Percentiles rank a stretch among this genome's conserved stretches.
phyloP scores from a whole-genome alignment of 2,888 invertebrate species.

The Macrophya alboannulata region DNA sequence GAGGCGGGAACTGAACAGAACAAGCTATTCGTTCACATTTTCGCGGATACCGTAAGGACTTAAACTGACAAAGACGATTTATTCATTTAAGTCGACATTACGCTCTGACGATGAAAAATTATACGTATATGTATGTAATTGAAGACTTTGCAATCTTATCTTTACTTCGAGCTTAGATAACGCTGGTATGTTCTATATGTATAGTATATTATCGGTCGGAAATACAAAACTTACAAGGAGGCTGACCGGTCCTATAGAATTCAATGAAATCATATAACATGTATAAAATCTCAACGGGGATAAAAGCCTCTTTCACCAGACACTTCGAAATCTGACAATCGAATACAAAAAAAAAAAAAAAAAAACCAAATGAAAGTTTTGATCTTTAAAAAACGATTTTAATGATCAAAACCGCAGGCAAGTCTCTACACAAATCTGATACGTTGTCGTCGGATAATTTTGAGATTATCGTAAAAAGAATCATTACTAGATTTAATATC shows the following conservation, averaged over 20 bases:
- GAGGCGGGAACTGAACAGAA: background rate
- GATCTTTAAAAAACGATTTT: background rate
- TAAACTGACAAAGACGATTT: conserved; percentile 17
- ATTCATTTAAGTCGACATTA: conserved; percentile 22
- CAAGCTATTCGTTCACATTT: background rate
- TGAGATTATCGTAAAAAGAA: background rate
- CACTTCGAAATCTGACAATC: background rate
- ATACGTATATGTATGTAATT: conserved; percentile 31
- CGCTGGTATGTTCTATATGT: conserved; percentile 42
- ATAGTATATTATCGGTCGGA: conserved; percentile 40
- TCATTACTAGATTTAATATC: background rate
- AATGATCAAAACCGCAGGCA: background rate
- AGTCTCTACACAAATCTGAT: background rate
- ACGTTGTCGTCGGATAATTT: background rate
- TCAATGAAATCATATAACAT: background rate
- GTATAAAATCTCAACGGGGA: background rate
- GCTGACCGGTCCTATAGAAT: background rate
- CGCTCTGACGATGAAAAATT: conserved; percentile 7
- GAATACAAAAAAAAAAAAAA: background rate
- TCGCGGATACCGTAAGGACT: background rate
- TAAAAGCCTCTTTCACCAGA: background rate
- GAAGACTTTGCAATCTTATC: conserved; percentile 53
- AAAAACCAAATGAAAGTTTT: background rate
- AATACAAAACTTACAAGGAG: conserved; percentile 16
- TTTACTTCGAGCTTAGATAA: conserved; percentile 39